A percentile compares a stretch with the other conserved stretches of the same genome.
These are phyloP conservation scores for Myotis pilosus DNA, from an alignment of 2,797 vertebrate genomes.

Conservation along the genomic window DNA sequence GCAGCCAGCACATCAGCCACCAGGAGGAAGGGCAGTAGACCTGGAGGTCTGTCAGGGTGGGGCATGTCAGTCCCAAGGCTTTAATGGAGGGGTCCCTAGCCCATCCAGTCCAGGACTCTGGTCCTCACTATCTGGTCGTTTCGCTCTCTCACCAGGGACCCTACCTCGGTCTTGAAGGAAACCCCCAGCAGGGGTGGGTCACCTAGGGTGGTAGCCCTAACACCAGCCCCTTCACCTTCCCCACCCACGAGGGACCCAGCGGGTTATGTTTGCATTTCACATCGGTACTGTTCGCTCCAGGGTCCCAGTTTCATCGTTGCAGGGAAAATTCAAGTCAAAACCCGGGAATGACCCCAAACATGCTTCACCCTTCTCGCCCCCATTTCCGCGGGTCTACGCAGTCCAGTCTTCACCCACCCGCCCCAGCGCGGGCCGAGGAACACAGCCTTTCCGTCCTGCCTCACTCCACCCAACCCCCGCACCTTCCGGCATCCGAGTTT, in stretches of 20 bases:
- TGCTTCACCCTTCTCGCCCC: neutral
- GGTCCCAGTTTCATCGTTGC: neutral
- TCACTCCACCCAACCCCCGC: neutral
- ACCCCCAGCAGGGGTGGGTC: neutral
- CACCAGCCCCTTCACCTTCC: neutral
- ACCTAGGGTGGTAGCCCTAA: neutral
- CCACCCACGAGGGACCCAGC: neutral
- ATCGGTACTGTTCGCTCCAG: neutral
- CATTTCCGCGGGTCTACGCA: fast-evolving
- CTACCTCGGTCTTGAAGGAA: neutral
- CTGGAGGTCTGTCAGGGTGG: neutral
- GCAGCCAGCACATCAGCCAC: neutral
- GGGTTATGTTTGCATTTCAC: neutral
- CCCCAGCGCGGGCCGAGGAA: neutral
- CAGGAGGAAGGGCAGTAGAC: neutral
- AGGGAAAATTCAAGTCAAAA: neutral
- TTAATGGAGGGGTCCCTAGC: neutral
- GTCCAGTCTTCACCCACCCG: neutral
- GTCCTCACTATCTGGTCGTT: neutral
- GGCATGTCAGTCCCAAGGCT: neutral
- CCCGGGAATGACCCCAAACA: neutral
- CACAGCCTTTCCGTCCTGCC: neutral
- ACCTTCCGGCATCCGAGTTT: neutral
- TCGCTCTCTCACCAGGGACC: neutral
- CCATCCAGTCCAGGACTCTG: neutral